phyloP scores from a whole-genome alignment of 1,140 invertebrate genomes.

The Achroia grisella region DNA sequence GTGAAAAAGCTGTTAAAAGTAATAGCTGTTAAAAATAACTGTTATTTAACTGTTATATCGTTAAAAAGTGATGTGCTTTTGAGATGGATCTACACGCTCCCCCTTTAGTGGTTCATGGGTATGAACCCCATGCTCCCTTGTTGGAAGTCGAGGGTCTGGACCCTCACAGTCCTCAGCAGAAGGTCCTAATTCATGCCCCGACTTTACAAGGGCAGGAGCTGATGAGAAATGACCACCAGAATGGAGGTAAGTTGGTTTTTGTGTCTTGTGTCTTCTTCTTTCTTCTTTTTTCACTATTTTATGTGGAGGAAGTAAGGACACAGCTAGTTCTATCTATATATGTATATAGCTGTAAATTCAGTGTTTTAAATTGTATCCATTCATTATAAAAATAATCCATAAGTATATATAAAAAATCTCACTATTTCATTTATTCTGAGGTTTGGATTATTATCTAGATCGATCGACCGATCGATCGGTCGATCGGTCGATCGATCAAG shows the following conservation, averaged over 20 bases:
- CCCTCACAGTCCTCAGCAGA: conserved; percentile 63
- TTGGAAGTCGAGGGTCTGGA: conserved; percentile 61
- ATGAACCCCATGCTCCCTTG: conserved; percentile 56
- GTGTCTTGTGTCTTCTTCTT: not conserved
- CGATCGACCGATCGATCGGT: too few relatives aligned
- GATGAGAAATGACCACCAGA: conserved; percentile 53
- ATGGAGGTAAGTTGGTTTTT: conserved; percentile 47
- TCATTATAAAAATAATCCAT: too few relatives aligned
- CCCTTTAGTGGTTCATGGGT: conserved; percentile 54
- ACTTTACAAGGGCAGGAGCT: conserved; percentile 55
- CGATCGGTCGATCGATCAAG: too few relatives aligned
- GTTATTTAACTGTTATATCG: not conserved
- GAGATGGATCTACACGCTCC: conserved; percentile 61
- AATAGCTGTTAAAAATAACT: conserved; percentile 9
- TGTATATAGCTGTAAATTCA: too few relatives aligned
- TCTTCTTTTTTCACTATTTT: too few relatives aligned
- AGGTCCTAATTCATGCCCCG: conserved; percentile 58
- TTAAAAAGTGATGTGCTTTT: not conserved
- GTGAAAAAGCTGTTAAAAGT: conserved; percentile 9
- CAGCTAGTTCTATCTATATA: too few relatives aligned
- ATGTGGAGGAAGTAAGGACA: too few relatives aligned
- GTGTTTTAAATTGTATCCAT: too few relatives aligned
- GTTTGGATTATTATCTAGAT: too few relatives aligned
- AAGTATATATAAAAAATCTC: too few relatives aligned
- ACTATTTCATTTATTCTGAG: too few relatives aligned